Conservation (phyloP, 2,797 vertebrate species). For the Aphelocoma californica region DNA sequence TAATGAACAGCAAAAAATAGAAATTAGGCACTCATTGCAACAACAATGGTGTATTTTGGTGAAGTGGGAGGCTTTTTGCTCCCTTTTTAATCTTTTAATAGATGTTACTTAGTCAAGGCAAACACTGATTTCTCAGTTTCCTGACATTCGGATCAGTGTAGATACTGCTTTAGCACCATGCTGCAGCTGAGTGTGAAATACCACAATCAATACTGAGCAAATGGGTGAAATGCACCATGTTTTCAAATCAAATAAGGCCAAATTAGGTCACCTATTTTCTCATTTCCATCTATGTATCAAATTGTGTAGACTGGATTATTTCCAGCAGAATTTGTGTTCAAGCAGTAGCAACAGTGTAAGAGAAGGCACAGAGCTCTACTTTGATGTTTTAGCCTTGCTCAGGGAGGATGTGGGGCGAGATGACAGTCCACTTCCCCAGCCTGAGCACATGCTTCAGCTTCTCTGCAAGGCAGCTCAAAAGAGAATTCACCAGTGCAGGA, state of each 20-base stretch:
- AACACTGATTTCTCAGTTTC: background rate
- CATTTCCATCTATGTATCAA: background rate
- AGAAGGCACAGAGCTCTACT: background rate
- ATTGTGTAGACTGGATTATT: background rate
- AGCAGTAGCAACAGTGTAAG: background rate
- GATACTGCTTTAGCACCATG: background rate
- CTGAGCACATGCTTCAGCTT: background rate
- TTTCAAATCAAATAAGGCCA: background rate
- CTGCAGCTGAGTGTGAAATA: background rate
- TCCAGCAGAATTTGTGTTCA: background rate
- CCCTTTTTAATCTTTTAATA: background rate
- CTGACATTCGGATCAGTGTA: background rate
- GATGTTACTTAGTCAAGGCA: background rate
- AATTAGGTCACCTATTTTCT: background rate
- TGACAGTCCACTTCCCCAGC: background rate
- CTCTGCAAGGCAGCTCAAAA: background rate
- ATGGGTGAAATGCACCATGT: background rate
- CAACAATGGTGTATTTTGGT: background rate
- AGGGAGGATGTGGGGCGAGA: background rate
- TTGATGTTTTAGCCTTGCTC: background rate
- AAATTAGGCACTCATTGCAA: background rate
- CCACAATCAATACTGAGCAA: background rate
- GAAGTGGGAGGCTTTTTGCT: background rate
- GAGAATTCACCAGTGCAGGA: background rate
- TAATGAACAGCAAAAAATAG: background rate